Conservation (phyloP, 2,113 vertebrate genomes). For the Xenopus borealis region DNA sequence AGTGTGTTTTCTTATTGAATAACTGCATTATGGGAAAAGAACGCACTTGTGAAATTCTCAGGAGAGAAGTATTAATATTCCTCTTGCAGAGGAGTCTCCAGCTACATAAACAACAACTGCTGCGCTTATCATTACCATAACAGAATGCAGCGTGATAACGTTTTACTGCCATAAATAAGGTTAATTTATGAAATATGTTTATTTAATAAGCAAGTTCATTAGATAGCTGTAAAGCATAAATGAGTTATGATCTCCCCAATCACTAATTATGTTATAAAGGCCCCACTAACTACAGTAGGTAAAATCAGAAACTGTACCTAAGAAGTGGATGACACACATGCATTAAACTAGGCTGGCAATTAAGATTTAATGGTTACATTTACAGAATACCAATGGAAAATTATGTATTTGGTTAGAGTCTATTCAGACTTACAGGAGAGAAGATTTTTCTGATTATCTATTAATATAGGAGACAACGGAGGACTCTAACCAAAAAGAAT, state of each 20-base stretch:
- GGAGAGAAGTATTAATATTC: neutral
- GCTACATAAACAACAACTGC: neutral
- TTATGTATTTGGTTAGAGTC: too few species aligned
- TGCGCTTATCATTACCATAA: neutral
- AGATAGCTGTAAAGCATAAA: neutral
- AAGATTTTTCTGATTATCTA: too few species aligned
- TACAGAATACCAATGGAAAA: neutral
- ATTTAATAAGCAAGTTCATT: conserved; percentile 16
- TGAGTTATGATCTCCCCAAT: neutral
- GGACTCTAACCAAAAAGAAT: too few species aligned
- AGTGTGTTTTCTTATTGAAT: neutral
- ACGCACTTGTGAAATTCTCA: too few species aligned
- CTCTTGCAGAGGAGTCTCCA: neutral
- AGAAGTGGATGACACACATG: neutral
- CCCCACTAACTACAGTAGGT: neutral
- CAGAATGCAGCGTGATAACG: neutral
- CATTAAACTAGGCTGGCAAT: neutral
- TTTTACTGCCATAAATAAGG: neutral
- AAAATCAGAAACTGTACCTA: neutral
- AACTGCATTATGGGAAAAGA: neutral
- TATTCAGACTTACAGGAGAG: too few species aligned
- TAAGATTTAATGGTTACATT: neutral
- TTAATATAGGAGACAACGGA: too few species aligned
- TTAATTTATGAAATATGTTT: conserved; percentile 10
- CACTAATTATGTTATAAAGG: neutral